Evolutionary conservation across 2,888 invertebrate species (phyloP), one percentile per base, ranked within the genome.

Genomic region (Nemotelus nigrinus): DNA sequence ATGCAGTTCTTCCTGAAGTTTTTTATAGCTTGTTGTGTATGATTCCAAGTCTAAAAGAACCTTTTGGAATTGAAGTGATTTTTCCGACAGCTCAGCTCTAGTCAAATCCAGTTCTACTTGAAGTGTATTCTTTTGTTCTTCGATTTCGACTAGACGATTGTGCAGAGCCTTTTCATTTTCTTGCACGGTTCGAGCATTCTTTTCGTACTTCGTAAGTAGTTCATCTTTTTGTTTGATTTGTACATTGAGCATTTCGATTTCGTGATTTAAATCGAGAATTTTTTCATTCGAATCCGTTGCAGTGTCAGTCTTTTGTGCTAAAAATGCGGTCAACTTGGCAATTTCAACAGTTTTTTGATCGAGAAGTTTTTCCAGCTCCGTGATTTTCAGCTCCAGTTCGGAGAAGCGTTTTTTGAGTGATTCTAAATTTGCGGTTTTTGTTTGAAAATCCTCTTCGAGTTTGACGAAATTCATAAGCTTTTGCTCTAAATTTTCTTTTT

Each of bases 71-170:
- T 83, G 84, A 6, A 87, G 81, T 45, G 88, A 87, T 39, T 86
- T 86, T 58, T 87, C 85, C 43, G 85, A 85, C 0, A 87, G 81
- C 78, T 89, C 91, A 1, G 87, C 89, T 81, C 88, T 90, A 79
- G 88, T 88, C 80, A 90, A 89, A 81, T 88, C 88, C 0, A 89
- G 80, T 80, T 89, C 84, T 2, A 88, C 86, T 3, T 88, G 88
- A 39, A 89, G 80, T 5, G 85, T 79, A 41, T 57, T 82, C 45
- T 82, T 78, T 65, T 83, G 84, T 55, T 83, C 81, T 67, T 85
- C 80, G n/a, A 87, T 81, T 80, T 82, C 81, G 3, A 82, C 82
- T 44, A 85, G 82, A 57, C 83, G 83, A 2, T 80, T 81, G 6
- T 82, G 79, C 48, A 84, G 82, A 8, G 80, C 82, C 3, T 83